Percentiles rank a stretch among this genome's conserved stretches.
Conservation (phyloP, 2,113 vertebrate species). For the Recurvirostra avosetta region DNA sequence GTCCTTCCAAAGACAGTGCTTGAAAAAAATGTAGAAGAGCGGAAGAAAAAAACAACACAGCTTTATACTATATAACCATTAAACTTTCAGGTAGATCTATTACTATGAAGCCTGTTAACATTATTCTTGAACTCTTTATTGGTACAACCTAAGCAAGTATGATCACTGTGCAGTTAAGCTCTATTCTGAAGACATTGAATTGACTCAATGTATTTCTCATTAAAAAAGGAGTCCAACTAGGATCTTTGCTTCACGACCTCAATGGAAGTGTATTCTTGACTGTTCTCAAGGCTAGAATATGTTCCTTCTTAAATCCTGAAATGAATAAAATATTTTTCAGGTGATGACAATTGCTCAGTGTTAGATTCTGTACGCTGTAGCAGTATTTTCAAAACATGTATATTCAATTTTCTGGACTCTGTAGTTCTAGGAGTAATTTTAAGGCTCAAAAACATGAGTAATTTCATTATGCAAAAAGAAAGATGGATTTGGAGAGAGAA, state of each 20-base stretch:
- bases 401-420: neutral
- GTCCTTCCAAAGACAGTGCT: neutral
- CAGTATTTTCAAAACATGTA: neutral
- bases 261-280: neutral
- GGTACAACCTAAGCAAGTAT: neutral
- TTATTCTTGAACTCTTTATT: neutral
- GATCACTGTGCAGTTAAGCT: neutral
- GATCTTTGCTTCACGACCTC: neutral
- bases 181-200: neutral
- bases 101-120: neutral
- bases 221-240: neutral
- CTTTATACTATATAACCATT: neutral
- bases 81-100: neutral
- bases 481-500: neutral
- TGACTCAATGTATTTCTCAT: neutral
- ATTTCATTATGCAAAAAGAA: neutral
- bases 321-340: neutral
- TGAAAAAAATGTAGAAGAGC: neutral
- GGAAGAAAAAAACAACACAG: neutral
- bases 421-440: neutral
- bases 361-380: neutral
- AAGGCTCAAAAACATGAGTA: neutral
- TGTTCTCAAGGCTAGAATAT: neutral
- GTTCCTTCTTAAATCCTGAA: neutral
- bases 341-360: neutral